Evolutionary conservation across 1,140 invertebrate species (phyloP).

Genomic region (Drosophila ercepeae): DNA sequence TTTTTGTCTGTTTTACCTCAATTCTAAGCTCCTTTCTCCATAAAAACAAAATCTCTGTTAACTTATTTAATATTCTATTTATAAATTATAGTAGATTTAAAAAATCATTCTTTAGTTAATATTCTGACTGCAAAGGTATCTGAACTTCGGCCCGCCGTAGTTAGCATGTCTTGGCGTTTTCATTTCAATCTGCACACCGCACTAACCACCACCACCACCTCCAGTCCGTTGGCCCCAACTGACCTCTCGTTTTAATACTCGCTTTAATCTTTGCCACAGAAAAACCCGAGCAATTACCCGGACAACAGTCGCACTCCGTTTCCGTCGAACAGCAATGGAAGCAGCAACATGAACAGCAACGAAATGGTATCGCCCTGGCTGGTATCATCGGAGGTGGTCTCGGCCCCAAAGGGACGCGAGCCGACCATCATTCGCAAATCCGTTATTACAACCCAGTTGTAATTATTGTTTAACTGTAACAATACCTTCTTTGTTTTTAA

Average conservation of each 20-base stretch:
- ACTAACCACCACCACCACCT: constrained; percentile 31
- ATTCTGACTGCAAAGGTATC: constrained; percentile 5
- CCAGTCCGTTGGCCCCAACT: constrained; percentile 8
- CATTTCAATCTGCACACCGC: constrained; percentile 34
- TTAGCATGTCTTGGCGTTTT: constrained; percentile 57
- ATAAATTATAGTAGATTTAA: background rate
- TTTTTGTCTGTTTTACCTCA: background rate
- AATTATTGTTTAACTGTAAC: constrained; percentile 81
- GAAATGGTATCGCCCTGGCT: constrained; percentile 90
- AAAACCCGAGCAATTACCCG: constrained; percentile 79
- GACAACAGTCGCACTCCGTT: constrained; percentile 82
- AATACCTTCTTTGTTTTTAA: constrained; percentile 48
- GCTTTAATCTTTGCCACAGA: constrained; percentile 80
- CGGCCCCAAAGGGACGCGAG: constrained; percentile 87
- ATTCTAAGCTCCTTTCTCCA: too few species aligned
- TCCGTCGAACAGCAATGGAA: constrained; percentile 55
- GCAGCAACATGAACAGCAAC: constrained; percentile 65
- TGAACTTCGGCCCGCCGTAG: constrained; percentile 15
- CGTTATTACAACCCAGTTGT: constrained; percentile 93
- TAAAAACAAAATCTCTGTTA: too few species aligned
- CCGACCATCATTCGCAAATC: constrained; percentile 91
- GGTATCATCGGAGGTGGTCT: constrained; percentile 89
- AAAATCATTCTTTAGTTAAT: background rate
- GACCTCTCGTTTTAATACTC: constrained; percentile 11
- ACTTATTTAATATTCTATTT: background rate